Evolutionary conservation across 2,797 vertebrate genomes (phyloP).

Genomic region (Karalla daura): DNA sequence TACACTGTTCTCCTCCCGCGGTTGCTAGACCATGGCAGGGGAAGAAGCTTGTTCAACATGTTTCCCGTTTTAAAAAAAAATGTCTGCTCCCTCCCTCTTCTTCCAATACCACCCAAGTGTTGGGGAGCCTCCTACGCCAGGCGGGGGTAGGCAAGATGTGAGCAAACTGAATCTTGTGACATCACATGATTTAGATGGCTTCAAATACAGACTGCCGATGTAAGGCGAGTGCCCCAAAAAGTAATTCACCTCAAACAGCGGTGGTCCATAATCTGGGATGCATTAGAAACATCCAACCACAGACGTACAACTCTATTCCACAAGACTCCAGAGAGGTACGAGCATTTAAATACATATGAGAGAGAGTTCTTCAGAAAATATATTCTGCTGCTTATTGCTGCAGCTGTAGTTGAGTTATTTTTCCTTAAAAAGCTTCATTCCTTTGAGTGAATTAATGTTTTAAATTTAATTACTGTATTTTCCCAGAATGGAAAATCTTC

Average conservation of each 20-base stretch:
- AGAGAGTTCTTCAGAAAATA: conserved; percentile 18
- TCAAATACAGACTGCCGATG: conserved; percentile 71
- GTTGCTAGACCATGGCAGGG: conserved; percentile 78
- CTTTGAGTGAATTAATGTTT: conserved; percentile 11
- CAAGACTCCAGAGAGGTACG: conserved; percentile 41
- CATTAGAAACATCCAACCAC: conserved; percentile 66
- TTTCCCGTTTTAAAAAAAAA: conserved; percentile 77
- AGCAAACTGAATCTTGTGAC: conserved; percentile 74
- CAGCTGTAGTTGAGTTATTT: conserved; percentile 13
- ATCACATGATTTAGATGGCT: conserved; percentile 83
- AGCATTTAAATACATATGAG: conserved; percentile 32
- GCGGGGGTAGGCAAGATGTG: conserved; percentile 53
- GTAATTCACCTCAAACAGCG: conserved; percentile 65
- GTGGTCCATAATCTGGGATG: conserved; percentile 74
- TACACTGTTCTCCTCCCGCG: conserved; percentile 82
- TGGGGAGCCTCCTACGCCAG: conserved; percentile 64
- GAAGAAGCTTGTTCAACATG: conserved; percentile 86
- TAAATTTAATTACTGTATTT: not conserved
- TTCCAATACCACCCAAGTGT: conserved; percentile 85
- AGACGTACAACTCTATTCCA: conserved; percentile 55
- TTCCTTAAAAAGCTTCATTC: conserved; percentile 1
- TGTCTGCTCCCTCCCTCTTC: conserved; percentile 58
- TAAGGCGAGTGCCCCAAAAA: conserved; percentile 44
- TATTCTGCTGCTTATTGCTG: conserved; percentile 1
- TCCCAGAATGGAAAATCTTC: not conserved